Conservation (phyloP, 2,888 invertebrate genomes). For the Nysson spinosus region DNA sequence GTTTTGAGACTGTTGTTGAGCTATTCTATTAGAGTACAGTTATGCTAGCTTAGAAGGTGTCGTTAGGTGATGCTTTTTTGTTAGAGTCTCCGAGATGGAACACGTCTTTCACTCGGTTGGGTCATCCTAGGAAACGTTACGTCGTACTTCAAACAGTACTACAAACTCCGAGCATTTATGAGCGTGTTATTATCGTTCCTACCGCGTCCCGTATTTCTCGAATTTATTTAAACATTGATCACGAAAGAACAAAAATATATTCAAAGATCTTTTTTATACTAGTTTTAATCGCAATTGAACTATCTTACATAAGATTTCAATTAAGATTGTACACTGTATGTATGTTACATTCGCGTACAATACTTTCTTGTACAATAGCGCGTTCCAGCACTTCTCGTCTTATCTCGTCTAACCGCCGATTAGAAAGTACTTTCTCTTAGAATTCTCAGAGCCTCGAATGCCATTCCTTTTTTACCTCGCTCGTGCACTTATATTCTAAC, state of each 20-base stretch:
- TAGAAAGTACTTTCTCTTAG: constrained; percentile 38
- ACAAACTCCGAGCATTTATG: no score
- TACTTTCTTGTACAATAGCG: neutral
- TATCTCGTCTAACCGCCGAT: constrained; percentile 6
- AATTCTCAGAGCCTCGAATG: constrained; percentile 13
- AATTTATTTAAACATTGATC: no score
- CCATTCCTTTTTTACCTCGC: constrained; percentile 1
- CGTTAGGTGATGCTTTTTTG: constrained; percentile 33
- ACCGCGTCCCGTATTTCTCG: no score
- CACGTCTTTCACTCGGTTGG: neutral
- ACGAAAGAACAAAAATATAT: no score
- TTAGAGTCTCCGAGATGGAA: constrained; percentile 19
- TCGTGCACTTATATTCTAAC: no score
- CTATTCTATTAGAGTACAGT: constrained; percentile 51
- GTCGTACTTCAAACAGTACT: neutral
- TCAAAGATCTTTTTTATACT: no score
- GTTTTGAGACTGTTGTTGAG: constrained; percentile 22
- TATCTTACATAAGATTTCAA: no score
- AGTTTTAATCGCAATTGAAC: no score
- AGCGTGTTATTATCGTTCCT: no score
- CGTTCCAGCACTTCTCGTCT: constrained; percentile 5
- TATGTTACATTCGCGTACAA: neutral
- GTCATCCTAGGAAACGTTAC: neutral
- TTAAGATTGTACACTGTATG: no score
- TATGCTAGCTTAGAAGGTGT: constrained; percentile 36